Evolutionary conservation across 2,888 invertebrate species (phyloP).

Genomic region (Lydus trimaculatus): DNA sequence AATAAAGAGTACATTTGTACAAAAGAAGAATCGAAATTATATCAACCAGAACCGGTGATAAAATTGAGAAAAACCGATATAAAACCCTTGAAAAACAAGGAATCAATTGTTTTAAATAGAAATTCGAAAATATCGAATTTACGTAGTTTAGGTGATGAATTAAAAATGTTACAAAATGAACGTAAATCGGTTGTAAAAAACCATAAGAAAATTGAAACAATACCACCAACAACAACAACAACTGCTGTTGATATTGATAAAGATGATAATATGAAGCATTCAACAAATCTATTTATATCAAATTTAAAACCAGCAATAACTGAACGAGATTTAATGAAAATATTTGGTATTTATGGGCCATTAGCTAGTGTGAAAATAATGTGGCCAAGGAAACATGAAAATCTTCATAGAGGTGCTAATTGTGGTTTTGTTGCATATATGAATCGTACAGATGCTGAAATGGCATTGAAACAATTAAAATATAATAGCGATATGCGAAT

Average conservation of each 20-base stretch:
- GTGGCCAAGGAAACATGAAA: conserved; percentile 98
- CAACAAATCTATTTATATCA: conserved; percentile 96
- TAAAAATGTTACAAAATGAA: conserved; percentile 93
- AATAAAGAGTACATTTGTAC: conserved; percentile 65
- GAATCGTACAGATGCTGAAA: conserved; percentile 96
- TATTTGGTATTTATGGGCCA: conserved; percentile 96
- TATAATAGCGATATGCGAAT: conserved; percentile 92
- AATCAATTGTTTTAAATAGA: conserved; percentile 60
- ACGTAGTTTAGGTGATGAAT: conserved; percentile 96
- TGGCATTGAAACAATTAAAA: conserved; percentile 83
- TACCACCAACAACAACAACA: conserved; percentile 24
- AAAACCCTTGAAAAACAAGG: conserved; percentile 50
- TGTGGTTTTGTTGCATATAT: conserved; percentile 99
- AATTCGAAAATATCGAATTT: conserved; percentile 94
- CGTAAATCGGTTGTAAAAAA: conserved; percentile 73
- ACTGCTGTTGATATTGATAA: conserved; percentile 82
- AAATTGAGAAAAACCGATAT: conserved; percentile 51
- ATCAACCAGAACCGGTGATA: conserved; percentile 84
- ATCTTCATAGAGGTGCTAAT: conserved; percentile 85
- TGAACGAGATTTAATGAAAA: conserved; percentile 93
- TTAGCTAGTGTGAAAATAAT: conserved; percentile 99
- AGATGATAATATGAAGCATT: conserved; percentile 91
- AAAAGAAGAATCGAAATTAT: conserved; percentile 76
- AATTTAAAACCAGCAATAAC: conserved; percentile 95
- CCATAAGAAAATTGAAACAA: conserved; percentile 51